These are phyloP conservation scores for Muraenolepis orangiensis DNA, from an alignment of 2,797 vertebrate genomes.

Conservation along the genomic window DNA sequence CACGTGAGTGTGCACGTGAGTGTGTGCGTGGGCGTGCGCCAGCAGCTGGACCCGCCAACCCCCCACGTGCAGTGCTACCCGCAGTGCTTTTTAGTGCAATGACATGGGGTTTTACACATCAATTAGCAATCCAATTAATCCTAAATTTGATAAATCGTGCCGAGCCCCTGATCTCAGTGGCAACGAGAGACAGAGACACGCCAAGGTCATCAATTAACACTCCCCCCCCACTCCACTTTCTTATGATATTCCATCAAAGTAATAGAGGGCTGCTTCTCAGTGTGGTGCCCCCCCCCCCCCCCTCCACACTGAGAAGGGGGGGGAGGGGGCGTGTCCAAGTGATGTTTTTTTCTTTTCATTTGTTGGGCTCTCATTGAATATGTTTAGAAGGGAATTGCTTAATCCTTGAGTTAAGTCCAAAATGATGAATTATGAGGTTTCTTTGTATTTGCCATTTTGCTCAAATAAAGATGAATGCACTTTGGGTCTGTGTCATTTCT, in stretches of 20 bases:
- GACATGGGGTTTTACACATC: too few relatives aligned
- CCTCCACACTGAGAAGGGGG: too few relatives aligned
- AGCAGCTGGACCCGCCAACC: too few relatives aligned
- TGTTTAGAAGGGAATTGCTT: constrained; percentile 5
- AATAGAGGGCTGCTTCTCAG: neutral
- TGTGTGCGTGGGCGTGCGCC: too few relatives aligned
- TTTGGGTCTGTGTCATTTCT: too few relatives aligned
- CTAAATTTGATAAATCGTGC: too few relatives aligned
- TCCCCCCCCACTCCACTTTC: neutral
- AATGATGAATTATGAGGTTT: neutral
- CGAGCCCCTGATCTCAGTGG: neutral
- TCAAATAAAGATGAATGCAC: neutral
- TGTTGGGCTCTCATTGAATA: constrained; percentile 64
- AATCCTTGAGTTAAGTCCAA: neutral
- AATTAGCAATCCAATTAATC: too few relatives aligned
- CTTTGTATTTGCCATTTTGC: neutral
- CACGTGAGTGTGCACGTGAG: too few relatives aligned
- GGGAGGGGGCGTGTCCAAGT: constrained; percentile 64
- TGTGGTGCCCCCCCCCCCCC: too few relatives aligned
- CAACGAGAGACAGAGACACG: constrained; percentile 1
- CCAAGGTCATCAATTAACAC: neutral
- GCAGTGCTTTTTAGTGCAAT: too few relatives aligned
- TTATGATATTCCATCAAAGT: neutral
- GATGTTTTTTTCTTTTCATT: too few relatives aligned
- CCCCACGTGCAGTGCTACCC: too few relatives aligned